Evolutionary conservation across 2,113 vertebrate species (phyloP), one percentile per base, ranked within the genome.

Genomic region (Ondatra zibethicus): DNA sequence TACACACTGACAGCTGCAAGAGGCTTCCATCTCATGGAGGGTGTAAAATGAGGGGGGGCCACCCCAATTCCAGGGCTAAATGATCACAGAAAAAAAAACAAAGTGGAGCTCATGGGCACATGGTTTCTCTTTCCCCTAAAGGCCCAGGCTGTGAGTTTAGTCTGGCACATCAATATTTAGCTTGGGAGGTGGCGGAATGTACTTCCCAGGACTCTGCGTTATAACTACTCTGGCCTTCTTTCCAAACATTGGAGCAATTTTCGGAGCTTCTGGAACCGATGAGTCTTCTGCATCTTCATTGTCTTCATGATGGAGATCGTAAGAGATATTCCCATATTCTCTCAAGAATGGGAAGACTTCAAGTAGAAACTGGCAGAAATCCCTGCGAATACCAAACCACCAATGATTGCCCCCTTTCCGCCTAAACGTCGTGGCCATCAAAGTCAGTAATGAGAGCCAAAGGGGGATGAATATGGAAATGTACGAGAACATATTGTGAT

Each of bases 311-410:
- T 99, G 99, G 66, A 99, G 98, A 97, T 99, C 99, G 0, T 99
- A 99, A 0, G 99, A 99, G 97, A 99, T 99, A 94, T 99, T 99
- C 17, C 99, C 99, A 3, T 99, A 99, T 96, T 99, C 99, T 75
- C 99, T 98, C 91, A 99, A 98, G 97, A 99, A 99, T 0, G 99
- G 99, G 97, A 99, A 99, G 93, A 99, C 99, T 98, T 99, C 99
- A 94, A 99, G 97, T 58, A 99, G 98, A 97, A 99, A 99, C 98
- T 99, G 99, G 97, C 99, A 99, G 97, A 99, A 99, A 97, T 99
- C 99, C 96, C 99, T 99, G 85, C 99, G 99, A 98, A 99, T 99
- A 61, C 99, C 99, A 88, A 99, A 99, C 99, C 99, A 99, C 99
- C 99, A 99, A 96, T 99, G 99, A 98, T 99, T 99, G 47, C 99